These are phyloP conservation scores for Prietella phreatophila DNA, from an alignment of 2,113 vertebrate species.

Conservation along the genomic window DNA sequence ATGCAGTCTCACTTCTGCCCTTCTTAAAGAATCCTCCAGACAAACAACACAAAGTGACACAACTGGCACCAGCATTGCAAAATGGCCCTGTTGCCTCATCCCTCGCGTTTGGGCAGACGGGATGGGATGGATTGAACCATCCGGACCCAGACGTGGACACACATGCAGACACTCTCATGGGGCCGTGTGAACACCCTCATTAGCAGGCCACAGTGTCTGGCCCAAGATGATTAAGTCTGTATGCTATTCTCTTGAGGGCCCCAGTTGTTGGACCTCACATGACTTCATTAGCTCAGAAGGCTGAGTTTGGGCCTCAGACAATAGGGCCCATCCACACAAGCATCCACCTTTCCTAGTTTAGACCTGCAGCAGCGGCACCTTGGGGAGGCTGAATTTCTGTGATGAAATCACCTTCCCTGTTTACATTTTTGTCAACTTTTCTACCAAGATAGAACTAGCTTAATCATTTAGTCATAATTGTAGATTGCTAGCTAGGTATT, in stretches of 20 bases:
- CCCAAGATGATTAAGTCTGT: constrained; percentile 56
- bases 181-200: constrained; percentile 49
- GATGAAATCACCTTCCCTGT: not conserved
- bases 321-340: constrained; percentile 8
- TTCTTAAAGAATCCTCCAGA: constrained; percentile 16
- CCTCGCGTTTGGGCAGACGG: not conserved
- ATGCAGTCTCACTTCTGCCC: constrained; percentile 9
- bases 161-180: constrained; percentile 13
- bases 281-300: constrained; percentile 56
- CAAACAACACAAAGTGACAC: constrained; percentile 12
- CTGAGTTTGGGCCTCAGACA: constrained; percentile 30
- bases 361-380: not conserved
- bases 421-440: not conserved
- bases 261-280: constrained; percentile 48
- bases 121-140: constrained; percentile 27
- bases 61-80: constrained; percentile 3
- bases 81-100: constrained; percentile 23
- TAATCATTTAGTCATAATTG: not conserved
- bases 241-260: constrained; percentile 50
- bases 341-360: constrained; percentile 11
- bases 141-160: constrained; percentile 2
- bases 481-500: not conserved
- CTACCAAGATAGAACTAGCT: not conserved
- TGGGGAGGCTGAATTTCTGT: not conserved
- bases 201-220: constrained; percentile 39